Conservation (phyloP, 2,888 invertebrate species). For the Cylindroiulus punctatus region DNA sequence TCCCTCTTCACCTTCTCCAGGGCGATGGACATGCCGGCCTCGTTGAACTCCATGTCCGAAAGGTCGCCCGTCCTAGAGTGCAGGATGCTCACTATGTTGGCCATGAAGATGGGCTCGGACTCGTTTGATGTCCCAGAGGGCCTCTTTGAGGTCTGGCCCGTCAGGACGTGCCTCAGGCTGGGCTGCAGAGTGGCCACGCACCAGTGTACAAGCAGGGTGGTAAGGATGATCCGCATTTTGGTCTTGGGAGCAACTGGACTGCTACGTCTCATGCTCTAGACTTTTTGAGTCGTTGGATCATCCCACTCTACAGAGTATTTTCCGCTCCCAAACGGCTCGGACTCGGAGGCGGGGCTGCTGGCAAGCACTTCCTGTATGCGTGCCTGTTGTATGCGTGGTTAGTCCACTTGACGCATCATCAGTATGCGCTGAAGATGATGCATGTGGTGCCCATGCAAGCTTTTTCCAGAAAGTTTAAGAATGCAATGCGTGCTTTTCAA, state of each 20-base stretch:
- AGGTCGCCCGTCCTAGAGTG: conserved; percentile 55
- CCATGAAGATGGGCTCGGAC: conserved; percentile 25
- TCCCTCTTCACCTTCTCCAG: conserved; percentile 39
- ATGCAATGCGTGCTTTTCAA: too few relatives aligned
- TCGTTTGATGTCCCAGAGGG: neutral
- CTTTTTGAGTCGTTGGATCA: neutral
- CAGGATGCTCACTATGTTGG: conserved; percentile 53
- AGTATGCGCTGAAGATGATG: too few relatives aligned
- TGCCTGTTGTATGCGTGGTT: neutral
- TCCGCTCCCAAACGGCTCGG: neutral
- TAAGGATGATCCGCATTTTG: neutral
- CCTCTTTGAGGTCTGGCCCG: neutral
- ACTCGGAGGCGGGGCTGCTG: neutral
- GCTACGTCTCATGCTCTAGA: neutral
- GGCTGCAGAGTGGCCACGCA: neutral
- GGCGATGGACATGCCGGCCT: conserved; percentile 52
- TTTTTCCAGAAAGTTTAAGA: neutral
- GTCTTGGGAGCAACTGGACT: neutral
- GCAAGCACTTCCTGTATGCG: neutral
- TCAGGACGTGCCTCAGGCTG: neutral
- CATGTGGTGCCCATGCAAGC: too few relatives aligned
- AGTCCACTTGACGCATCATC: too few relatives aligned
- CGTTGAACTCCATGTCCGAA: conserved; percentile 55
- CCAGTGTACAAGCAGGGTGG: neutral
- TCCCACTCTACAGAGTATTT: neutral